phyloP scores from a whole-genome alignment of 2,113 vertebrate genomes.

The Sarotherodon lohbergeri region DNA sequence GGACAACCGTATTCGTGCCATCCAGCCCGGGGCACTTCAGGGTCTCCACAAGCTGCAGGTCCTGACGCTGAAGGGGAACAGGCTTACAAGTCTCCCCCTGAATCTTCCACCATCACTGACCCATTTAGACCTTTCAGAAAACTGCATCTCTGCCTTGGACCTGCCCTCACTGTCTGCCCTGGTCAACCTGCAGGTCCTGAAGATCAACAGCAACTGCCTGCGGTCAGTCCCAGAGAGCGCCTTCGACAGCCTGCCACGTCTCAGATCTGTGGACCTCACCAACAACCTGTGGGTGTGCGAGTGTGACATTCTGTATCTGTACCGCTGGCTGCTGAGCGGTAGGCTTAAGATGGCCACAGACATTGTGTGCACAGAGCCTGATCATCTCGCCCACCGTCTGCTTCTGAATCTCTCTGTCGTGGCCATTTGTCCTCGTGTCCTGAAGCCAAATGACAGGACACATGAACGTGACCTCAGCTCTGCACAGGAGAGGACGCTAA shows the following conservation, averaged over 20 bases:
- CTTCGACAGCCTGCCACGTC: constrained; percentile 61
- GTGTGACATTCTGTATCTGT: constrained; percentile 74
- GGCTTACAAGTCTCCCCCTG: constrained; percentile 56
- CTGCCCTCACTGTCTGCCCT: constrained; percentile 56
- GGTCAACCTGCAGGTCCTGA: constrained; percentile 71
- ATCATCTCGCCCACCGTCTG: constrained; percentile 63
- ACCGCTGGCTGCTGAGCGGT: constrained; percentile 66
- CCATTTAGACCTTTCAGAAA: constrained; percentile 69
- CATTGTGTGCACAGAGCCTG: constrained; percentile 64
- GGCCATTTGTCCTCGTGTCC: constrained; percentile 65
- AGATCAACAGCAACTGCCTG: constrained; percentile 75
- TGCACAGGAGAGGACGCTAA: not conserved
- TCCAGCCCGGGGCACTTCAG: constrained; percentile 67
- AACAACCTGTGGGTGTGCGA: constrained; percentile 75
- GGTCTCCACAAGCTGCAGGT: constrained; percentile 58
- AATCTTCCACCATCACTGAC: constrained; percentile 66
- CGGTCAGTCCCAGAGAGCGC: constrained; percentile 66
- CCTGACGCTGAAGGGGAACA: constrained; percentile 70
- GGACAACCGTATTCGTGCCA: constrained; percentile 70
- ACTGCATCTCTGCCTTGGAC: constrained; percentile 70
- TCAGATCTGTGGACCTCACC: constrained; percentile 63
- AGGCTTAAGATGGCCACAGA: constrained; percentile 62
- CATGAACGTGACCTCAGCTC: not conserved
- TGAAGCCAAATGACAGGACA: constrained; percentile 40
- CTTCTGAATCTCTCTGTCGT: constrained; percentile 67